Percentiles rank a stretch among this genome's conserved stretches.
Conservation (phyloP, 2,888 invertebrate genomes). For the Phaedon cochleariae region DNA sequence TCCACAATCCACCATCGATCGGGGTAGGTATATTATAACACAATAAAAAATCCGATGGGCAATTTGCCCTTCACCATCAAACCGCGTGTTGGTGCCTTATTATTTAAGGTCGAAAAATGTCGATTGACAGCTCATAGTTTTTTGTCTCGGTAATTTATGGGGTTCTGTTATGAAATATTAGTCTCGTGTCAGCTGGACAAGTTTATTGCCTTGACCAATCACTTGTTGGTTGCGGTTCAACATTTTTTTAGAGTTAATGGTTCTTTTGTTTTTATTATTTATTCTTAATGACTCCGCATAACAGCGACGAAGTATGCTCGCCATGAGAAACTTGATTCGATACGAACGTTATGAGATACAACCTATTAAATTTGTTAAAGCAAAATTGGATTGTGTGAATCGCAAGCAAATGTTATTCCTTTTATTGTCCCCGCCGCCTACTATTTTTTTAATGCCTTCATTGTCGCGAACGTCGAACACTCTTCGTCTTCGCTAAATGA, state of each 20-base stretch:
- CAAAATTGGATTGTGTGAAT: conserved; percentile 21
- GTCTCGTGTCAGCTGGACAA: conserved; percentile 42
- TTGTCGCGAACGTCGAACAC: background rate
- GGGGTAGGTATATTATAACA: background rate
- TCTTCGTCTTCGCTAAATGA: too few relatives aligned
- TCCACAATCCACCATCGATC: conserved; percentile 1
- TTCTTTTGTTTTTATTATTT: conserved; percentile 36
- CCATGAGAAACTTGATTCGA: conserved; percentile 39
- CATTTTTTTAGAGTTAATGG: conserved; percentile 38
- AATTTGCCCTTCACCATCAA: conserved; percentile 46
- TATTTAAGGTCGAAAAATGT: conserved; percentile 51
- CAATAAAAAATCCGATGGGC: conserved; percentile 32
- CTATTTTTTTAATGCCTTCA: conserved; percentile 2
- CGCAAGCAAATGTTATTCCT: background rate
- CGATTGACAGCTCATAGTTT: conserved; percentile 59
- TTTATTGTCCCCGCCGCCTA: conserved; percentile 2
- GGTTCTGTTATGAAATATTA: conserved; percentile 47
- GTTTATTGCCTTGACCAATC: conserved; percentile 44
- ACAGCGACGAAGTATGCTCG: conserved; percentile 36
- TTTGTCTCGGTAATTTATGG: conserved; percentile 55
- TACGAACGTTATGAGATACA: conserved; percentile 32
- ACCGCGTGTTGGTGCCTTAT: conserved; percentile 38
- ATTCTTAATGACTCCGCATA: conserved; percentile 34
- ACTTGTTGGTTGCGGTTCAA: conserved; percentile 40
- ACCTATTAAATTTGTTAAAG: conserved; percentile 34